phyloP scores from a whole-genome alignment of 2,888 invertebrate species.

The Timandra comae region DNA sequence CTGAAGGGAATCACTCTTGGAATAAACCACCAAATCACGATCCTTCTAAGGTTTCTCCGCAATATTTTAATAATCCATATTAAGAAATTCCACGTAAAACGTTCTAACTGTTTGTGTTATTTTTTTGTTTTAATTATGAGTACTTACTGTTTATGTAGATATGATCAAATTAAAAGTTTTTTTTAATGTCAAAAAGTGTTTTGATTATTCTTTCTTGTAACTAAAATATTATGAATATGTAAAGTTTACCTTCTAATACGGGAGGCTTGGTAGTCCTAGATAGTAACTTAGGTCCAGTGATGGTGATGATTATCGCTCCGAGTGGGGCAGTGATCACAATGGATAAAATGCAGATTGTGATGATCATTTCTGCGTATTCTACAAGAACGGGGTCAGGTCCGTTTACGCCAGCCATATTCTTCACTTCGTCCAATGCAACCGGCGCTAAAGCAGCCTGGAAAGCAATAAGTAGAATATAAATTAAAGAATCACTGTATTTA shows the following conservation, averaged over 20 bases:
- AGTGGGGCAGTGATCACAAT: slow-evolving; percentile 90
- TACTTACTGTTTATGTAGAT: too few species aligned
- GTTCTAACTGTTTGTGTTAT: too few species aligned
- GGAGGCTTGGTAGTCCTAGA: slow-evolving; percentile 86
- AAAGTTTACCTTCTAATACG: slow-evolving; percentile 75
- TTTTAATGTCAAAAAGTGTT: too few species aligned
- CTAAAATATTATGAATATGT: too few species aligned
- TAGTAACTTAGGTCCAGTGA: slow-evolving; percentile 85
- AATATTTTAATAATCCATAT: slow-evolving; percentile 21
- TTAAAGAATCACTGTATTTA: too few species aligned
- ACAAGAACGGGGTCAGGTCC: slow-evolving; percentile 63
- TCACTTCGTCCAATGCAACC: slow-evolving; percentile 82
- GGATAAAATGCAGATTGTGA: slow-evolving; percentile 87
- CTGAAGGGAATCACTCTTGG: slow-evolving; percentile 14
- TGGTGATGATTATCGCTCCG: slow-evolving; percentile 87
- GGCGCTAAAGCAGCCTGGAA: slow-evolving; percentile 88
- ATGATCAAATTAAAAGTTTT: too few species aligned
- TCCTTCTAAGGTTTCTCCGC: slow-evolving; percentile 29
- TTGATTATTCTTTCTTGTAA: too few species aligned
- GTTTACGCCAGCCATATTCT: slow-evolving; percentile 33
- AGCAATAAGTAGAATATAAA: too few species aligned
- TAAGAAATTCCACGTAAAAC: too few species aligned
- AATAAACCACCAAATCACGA: slow-evolving; percentile 25
- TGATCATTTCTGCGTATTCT: slow-evolving; percentile 81
- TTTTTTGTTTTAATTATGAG: too few species aligned